Evolutionary conservation across 2,888 invertebrate genomes (phyloP), one percentile per base, ranked within the genome.

Genomic region (Buathra laborator): DNA sequence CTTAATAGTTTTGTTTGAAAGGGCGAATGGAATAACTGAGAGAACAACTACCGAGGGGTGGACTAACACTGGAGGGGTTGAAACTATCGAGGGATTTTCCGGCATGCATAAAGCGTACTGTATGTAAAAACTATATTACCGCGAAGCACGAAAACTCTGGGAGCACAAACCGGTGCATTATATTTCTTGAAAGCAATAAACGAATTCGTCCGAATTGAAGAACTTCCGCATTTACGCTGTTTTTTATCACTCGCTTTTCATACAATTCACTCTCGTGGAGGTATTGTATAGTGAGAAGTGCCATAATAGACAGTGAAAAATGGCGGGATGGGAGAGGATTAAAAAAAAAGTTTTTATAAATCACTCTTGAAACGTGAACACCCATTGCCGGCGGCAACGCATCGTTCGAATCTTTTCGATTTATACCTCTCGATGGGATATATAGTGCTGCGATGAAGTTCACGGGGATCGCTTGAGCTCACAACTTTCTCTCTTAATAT

Each of bases 201-300:
- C 43, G 16, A 37, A 32, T 29, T 9, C 48, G 7, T 48, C 56
- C 46, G 46, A n/a, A 64, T 19, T 70, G 29, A 14, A 51, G 43
- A 44, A 32, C 29, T 48, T 46, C 19, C 9, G 43, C 62, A 51
- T 71, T 56, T 43, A 10, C 32, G n/a, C 46, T 48, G 37, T 37
- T 53, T 16, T 16, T 72, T 48, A 68, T 62, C 67, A 67, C 48
- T 56, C 44, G 56, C 64, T 48, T 68, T 67, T 37, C 43, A 66
- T 71, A 76, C 67, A 76, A 71, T 76, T 80, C 75, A 71, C 70
- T 46, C 76, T 10, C 56, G 44, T 2, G 14, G 56, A 43, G 16
- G 68, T 56, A 70, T 29, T 29, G 46, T 43, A 14, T 0, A n/a
- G 51, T 24, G 29, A 10, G 24, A 29, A 53, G 12, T 10, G 3